A percentile compares a stretch with the other conserved stretches of the same genome.
Evolutionary conservation across 1,140 invertebrate genomes (phyloP).

Genomic region (Caenorhabditis remanei): DNA sequence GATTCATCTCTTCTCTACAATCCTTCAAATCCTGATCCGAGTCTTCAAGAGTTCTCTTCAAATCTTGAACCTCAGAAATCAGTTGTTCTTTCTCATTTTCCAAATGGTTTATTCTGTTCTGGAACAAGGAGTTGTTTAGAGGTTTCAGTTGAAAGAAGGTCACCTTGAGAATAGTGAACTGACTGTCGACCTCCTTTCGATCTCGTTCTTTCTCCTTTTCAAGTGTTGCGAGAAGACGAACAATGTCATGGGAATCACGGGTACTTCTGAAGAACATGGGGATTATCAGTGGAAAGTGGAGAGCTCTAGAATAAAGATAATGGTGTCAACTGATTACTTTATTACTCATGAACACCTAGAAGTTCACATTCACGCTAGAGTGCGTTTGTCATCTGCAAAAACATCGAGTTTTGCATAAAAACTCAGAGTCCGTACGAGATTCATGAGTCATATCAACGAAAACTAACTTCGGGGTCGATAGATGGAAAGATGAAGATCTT

Average conservation of each 20-base stretch:
- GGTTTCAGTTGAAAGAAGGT: slow-evolving; percentile 1
- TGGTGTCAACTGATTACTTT: too few relatives aligned
- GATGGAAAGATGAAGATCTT: slow-evolving; percentile 22
- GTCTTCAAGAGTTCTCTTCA: slow-evolving; percentile 21
- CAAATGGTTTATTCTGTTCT: slow-evolving; percentile 57
- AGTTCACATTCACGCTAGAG: too few relatives aligned
- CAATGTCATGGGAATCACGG: slow-evolving; percentile 55
- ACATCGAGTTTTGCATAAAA: too few relatives aligned
- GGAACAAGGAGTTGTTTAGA: background rate
- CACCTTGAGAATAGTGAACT: slow-evolving; percentile 59
- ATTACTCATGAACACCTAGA: too few relatives aligned
- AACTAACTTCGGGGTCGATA: slow-evolving; percentile 13
- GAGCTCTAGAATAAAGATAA: background rate
- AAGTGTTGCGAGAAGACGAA: slow-evolving; percentile 54
- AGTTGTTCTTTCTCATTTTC: slow-evolving; percentile 35
- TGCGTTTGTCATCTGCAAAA: too few relatives aligned
- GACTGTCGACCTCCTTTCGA: slow-evolving; percentile 56
- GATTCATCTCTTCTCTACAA: slow-evolving; percentile 37
- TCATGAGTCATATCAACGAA: too few relatives aligned
- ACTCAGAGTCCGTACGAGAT: too few relatives aligned
- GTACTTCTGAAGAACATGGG: slow-evolving; percentile 9
- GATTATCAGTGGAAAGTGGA: background rate
- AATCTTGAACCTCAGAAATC: background rate
- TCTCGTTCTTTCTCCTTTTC: slow-evolving; percentile 61
- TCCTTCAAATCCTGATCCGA: slow-evolving; percentile 47